Evolutionary conservation across 2,113 vertebrate species (phyloP), one percentile per base, ranked within the genome.

Genomic region (Lophotis ruficrista): DNA sequence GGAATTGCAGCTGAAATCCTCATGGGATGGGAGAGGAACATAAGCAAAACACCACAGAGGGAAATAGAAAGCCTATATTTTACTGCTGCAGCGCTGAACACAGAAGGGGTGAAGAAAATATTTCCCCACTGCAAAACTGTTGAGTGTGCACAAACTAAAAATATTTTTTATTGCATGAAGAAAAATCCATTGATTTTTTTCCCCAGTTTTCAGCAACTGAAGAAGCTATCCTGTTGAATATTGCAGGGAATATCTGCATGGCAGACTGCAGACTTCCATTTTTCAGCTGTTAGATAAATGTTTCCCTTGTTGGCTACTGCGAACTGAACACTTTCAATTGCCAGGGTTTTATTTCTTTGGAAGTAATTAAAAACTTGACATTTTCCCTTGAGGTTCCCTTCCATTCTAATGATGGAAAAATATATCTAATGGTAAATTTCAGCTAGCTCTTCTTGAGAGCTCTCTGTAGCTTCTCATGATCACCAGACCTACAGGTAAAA

Each of bases 331-430:
- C 38, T 93, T 94, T 78, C 83, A 75, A 24, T 68, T 78, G 83
- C 13, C 20, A 21, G 11, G 19, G 10, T 6, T 86, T 89, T 81
- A 71, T 78, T 94, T 89, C 83, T 79, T 93, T 54, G 19, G 18
- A 92, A 56, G 22, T 51, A 94, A 94, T 94, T 84, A 89, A 89
- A 95, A 92, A 37, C 7, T 19, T 82, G 80, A 72, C 57, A 64
- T 92, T 86, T 64, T 91, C 64, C 31, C 53, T 83, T 43, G 35
- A 86, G 60, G 27, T 91, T 95, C 89, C 31, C 41, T 77, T 92
- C 27, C 8, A 84, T 82, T 89, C 82, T 72, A 84, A 65, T 61
- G 41, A 76, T 16, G 50, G 60, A 72, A 76, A 94, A 89, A 43
- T 33, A 60, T 3, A 28, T n/a, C 21, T 43, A 78, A 90, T 71